Base-by-base conservation (phyloP, 2,888 invertebrate species). In the Meloe dianella region DNA sequence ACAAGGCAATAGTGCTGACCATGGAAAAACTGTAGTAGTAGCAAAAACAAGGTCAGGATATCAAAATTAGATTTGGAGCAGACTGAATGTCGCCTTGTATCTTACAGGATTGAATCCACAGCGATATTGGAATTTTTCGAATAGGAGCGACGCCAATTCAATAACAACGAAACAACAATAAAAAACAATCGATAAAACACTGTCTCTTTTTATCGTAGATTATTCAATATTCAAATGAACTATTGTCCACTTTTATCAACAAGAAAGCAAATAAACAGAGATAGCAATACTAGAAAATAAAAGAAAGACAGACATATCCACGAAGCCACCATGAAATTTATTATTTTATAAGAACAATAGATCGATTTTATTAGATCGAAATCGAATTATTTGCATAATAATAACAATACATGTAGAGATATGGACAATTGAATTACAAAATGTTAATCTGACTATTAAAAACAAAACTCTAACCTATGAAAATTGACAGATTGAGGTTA, bases 321-420 rank as follows among this genome's bases (percentile, higher is more conserved):
- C 79, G 79, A 79, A 73, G 75, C 72, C 69, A 73, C 73, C 75
- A 75, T 78, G 79, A 79, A 81, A 80, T 82, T 51, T 82, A 82
- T 82, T 81, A 78, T 81, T 78, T 78, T 78, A 80, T 80, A 80
- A 78, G 80, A 82, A 82, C 82, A 82, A 82, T 82, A 82, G 81
- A 82, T 82, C 78, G 82, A 82, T 82, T 82, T 81, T 82, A 82
- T 82, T 82, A 82, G 82, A 82, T 82, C 77, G 79, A 76, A 80
- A 82, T 82, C 82, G 81, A 81, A 78, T 65, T 67, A 80, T 81
- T 81, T 82, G 79, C 82, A 82, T 82, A 79, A 74, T 74, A 81
- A 20, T 20, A 47, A 9, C 9, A 17, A 47, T 47, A 20, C 9
- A 10, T 1, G 47, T 20, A 8, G n/a, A 0, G 41, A 41, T 47